Evolutionary conservation across 2,888 invertebrate genomes (phyloP), one percentile per base, ranked within the genome.

Genomic region (Fragum whitleyi): DNA sequence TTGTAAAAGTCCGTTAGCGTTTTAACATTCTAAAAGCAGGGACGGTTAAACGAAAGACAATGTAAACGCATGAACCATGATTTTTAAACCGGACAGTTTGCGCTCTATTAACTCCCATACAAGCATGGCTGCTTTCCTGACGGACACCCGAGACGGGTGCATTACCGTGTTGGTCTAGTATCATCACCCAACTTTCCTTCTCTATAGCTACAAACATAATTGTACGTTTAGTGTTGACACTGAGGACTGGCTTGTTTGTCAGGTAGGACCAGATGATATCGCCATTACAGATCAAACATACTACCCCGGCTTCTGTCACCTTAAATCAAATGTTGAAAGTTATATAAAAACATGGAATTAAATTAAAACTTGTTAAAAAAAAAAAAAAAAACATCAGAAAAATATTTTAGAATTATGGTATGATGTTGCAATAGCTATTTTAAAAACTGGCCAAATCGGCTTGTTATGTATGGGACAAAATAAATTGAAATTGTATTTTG

Each of bases 181-280:
- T 73, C 26, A 69, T 32, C 9, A 85, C 77, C 28, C 80, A 74
- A n/a, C 70, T 81, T 23, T 82, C 82, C 32, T 70, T 55, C 72
- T 85, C 85, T 1, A n/a, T n/a, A n/a, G n/a, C n/a, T n/a, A n/a
- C n/a, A n/a, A n/a, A n/a, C n/a, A n/a, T n/a, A n/a, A n/a, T 83
- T 26, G 82, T 76, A 19, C 78, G 77, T 39, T 74, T 77, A 53
- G 76, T 72, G 42, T 83, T 81, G 11, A 85, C 71, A 55, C 85
- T 85, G 47, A 47, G 67, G 14, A 81, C 85, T 11, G 62, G 59
- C 28, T n/a, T n/a, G n/a, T n/a, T n/a, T n/a, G n/a, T n/a, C n/a
- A n/a, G n/a, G n/a, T n/a, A n/a, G n/a, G n/a, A 76, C 85, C 85
- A 85, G 36, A 85, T 83, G 69, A 85, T 80, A 67, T 85, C 85